phyloP scores from a whole-genome alignment of 2,113 vertebrate species.

The Lophochroa leadbeateri region DNA sequence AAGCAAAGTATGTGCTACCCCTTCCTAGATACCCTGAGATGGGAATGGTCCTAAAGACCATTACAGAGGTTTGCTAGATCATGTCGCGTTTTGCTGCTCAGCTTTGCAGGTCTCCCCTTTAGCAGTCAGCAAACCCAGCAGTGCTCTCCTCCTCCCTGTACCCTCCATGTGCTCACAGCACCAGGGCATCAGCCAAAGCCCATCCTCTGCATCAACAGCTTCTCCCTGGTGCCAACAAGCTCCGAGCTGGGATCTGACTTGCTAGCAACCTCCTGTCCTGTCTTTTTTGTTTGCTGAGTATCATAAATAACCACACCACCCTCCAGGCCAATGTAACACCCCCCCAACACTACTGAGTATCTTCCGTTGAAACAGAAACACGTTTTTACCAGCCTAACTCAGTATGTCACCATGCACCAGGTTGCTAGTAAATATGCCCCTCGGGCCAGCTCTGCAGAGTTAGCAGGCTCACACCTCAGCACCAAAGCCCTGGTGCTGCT shows the following conservation, averaged over 20 bases:
- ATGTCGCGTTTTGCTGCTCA: fast-evolving
- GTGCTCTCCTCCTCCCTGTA: fast-evolving
- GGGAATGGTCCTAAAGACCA: background rate
- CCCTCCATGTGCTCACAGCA: fast-evolving
- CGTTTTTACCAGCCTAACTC: background rate
- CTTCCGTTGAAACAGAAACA: fast-evolving
- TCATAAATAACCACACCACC: background rate
- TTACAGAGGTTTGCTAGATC: background rate
- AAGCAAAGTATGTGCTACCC: background rate
- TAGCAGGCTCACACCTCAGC: background rate
- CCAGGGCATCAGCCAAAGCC: background rate
- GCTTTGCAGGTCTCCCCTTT: background rate
- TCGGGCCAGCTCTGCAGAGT: background rate
- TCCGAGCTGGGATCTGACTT: background rate
- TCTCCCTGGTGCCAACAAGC: background rate
- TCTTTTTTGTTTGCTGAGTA: background rate
- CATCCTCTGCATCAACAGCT: background rate
- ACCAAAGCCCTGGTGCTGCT: background rate
- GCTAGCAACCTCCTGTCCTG: background rate
- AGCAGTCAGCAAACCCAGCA: background rate
- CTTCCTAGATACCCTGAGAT: background rate
- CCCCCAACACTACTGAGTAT: background rate
- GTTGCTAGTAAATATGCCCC: background rate
- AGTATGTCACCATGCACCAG: background rate
- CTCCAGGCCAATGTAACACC: background rate